Percentiles rank a stretch among this genome's conserved stretches.
phyloP scores from a whole-genome alignment of 2,888 invertebrate species.

The Carcina quercana region DNA sequence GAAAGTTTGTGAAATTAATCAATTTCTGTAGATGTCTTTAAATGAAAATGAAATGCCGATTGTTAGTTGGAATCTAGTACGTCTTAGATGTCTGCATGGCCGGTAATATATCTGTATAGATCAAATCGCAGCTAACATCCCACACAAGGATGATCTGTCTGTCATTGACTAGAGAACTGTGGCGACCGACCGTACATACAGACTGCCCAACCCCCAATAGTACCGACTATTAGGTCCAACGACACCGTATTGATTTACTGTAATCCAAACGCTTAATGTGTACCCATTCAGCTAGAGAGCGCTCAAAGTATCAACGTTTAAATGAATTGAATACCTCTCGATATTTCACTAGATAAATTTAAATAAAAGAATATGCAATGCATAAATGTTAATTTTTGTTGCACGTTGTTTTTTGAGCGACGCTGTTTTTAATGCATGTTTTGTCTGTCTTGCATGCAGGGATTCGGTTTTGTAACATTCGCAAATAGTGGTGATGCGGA shows the following conservation, averaged over 20 bases:
- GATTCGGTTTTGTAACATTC: constrained; percentile 99
- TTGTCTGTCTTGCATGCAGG: constrained; percentile 99
- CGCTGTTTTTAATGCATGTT: constrained; percentile 93
- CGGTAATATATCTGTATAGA: constrained; percentile 58
- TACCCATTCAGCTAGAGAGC: constrained; percentile 71
- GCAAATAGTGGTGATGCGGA: constrained; percentile 99
- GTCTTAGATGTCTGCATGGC: constrained; percentile 53
- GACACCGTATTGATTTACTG: constrained; percentile 57
- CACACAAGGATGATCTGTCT: constrained; percentile 47
- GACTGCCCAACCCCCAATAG: constrained; percentile 49
- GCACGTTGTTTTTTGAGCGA: constrained; percentile 86
- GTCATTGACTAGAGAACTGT: constrained; percentile 38
- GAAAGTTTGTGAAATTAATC: background rate
- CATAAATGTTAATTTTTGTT: constrained; percentile 81
- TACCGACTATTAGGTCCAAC: constrained; percentile 61
- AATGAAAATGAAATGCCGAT: no score
- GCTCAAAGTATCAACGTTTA: constrained; percentile 74
- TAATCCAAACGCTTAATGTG: constrained; percentile 72
- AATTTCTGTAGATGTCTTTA: background rate
- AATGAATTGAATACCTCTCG: constrained; percentile 62
- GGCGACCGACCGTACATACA: constrained; percentile 35
- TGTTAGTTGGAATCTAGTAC: constrained; percentile 30
- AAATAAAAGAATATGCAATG: constrained; percentile 73
- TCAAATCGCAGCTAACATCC: constrained; percentile 70
- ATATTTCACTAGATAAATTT: constrained; percentile 68